Evolutionary conservation across 2,113 vertebrate genomes (phyloP), one percentile per base, ranked within the genome.

Genomic region (Nothocercus nigrocapillus): DNA sequence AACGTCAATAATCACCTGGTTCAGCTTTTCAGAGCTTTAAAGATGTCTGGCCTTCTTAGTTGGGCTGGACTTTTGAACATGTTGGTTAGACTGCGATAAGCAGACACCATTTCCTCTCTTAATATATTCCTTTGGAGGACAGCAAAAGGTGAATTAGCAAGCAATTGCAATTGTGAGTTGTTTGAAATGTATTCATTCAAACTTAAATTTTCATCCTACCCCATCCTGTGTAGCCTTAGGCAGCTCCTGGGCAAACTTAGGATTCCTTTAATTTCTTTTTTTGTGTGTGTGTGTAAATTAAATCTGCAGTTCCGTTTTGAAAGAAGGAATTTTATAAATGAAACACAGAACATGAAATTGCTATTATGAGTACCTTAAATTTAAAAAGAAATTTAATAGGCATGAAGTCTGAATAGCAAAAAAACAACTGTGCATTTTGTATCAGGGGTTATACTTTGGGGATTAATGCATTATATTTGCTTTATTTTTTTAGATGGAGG

Each of bases 401-500:
- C 15, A 36, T 4, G 7, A 11, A 82, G 47, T 30, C 24, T 79
- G 87, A 81, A 72, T 21, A 73, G 51, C 20, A 62, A 13, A 76
- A 44, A 87, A 91, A 19, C n/a, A 4, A 13, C 8, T 47, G 10
- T 78, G 38, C 27, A 6, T 62, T 89, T 93, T 87, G 2, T 49
- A n/a, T 0, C 0, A 8, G 20, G 17, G 14, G 5, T 76, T 32
- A 51, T 77, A 18, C 2, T 69, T 24, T n/a, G 59, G 40, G 22
- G 13, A 4, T 25, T 59, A 89, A 56, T 7, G 0, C 15, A 16
- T 45, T 67, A 20, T 36, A 44, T 68, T 82, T 38, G 68, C 13
- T 3, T 0, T 0, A 42, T 61, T 78, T 51, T 70, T 59, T 83
- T 9, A 11, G 13, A 13, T 20, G 12, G 40, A 90, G 80, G 2